Base-by-base conservation (phyloP, 2,888 invertebrate genomes). In the Argyresthia goedartella region DNA sequence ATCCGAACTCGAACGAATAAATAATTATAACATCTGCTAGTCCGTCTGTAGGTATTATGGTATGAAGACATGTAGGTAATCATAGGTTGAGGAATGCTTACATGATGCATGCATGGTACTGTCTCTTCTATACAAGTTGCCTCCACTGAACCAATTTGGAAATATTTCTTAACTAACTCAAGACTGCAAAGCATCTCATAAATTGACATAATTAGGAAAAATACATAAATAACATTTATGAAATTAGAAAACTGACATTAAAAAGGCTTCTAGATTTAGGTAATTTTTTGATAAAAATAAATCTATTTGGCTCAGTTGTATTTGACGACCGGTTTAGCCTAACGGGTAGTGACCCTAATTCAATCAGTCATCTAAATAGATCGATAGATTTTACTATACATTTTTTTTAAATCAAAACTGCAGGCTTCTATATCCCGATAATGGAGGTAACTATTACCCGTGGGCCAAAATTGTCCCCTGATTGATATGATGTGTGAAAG, bases 191-290 rank as follows among this genome's bases (percentile, higher is more conserved):
- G 63, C 69, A 71, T 64, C 55, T 79, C 78, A 64, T 80, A 76
- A 76, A 75, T 59, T 68, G 68, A 63, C 85, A 85, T 85, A 73
- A 69, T 75, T 73, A 73, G 59, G 58, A 68, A 73, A 75, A 76
- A 77, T 70, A 64, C 67, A 73, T 73, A 64, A 73, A 67, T 65
- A 61, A 60, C 55, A 59, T 54, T 60, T 58, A 53, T 59, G 56
- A 55, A 55, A 53, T 58, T 57, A 53, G 57, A 60, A 64, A 69
- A 58, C 56, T 68, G 67, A 67, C 65, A 69, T 57, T 59, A 61
- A 55, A 57, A 25, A 56, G 60, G 59, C 60, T 59, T 61, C 74
- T 80, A 74, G 81, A 78, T 82, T 71, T 60, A 65, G 57, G 55
- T 58, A 62, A 72, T 74, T 65, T 71, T 76, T 60, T 54, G 67